Conservation (phyloP, 2,797 vertebrate genomes). For the Phyllotis vaccarum region DNA sequence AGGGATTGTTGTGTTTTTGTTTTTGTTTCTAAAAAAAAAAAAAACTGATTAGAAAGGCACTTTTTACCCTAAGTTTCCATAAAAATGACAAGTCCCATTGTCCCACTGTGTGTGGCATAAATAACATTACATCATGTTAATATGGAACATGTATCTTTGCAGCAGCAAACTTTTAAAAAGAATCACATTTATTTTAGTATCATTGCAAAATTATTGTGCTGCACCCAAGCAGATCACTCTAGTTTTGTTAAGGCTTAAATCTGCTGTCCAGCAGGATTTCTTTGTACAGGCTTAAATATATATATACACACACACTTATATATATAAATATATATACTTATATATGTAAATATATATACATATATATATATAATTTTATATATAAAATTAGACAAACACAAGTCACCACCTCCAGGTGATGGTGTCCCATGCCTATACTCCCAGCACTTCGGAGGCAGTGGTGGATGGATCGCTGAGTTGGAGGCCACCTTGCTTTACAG, state of each 20-base stretch:
- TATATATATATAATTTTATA: no score
- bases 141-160: slow-evolving; percentile 71
- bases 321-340: no score
- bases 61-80: neutral
- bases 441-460: neutral
- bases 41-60: neutral
- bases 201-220: slow-evolving; percentile 76
- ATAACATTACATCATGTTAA: slow-evolving; percentile 47
- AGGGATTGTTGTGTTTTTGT: no score
- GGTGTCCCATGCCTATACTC: neutral
- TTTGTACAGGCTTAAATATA: no score
- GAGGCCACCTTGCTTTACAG: neutral
- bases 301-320: no score
- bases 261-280: slow-evolving; percentile 77
- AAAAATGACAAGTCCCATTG: neutral
- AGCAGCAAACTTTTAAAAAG: slow-evolving; percentile 73
- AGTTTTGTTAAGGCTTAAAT: slow-evolving; percentile 62
- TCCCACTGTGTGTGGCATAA: neutral
- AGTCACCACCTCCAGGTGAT: neutral
- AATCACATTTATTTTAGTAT: slow-evolving; percentile 80
- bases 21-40: slow-evolving; percentile 22
- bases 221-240: slow-evolving; percentile 63
- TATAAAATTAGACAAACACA: neutral
- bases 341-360: no score
- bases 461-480: neutral